Percentiles rank a stretch among this genome's conserved stretches.
Conservation (phyloP, 2,888 invertebrate species). For the Yponomeuta evonymella region DNA sequence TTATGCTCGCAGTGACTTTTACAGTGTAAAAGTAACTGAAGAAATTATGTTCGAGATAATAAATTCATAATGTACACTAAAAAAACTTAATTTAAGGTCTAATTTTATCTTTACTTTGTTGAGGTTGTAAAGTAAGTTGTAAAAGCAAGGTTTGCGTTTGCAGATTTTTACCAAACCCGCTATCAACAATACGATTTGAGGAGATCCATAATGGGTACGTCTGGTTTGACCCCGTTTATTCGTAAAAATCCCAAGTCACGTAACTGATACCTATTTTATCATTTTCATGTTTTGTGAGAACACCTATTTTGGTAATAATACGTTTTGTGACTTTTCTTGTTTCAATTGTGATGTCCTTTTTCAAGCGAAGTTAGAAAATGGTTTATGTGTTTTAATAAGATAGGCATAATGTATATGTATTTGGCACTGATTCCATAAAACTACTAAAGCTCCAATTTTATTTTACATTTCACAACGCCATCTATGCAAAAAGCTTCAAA, state of each 20-base stretch:
- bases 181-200: constrained; percentile 50
- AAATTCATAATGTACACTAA: too few relatives aligned
- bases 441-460: neutral
- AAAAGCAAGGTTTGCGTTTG: constrained; percentile 29
- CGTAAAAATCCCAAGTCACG: too few relatives aligned
- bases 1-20: too few relatives aligned
- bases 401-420: too few relatives aligned
- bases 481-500: neutral
- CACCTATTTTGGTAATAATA: neutral
- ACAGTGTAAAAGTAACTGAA: too few relatives aligned
- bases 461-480: neutral
- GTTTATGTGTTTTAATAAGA: too few relatives aligned
- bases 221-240: constrained; percentile 24
- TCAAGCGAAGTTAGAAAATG: too few relatives aligned
- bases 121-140: too few relatives aligned
- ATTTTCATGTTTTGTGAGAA: neutral
- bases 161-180: constrained; percentile 55
- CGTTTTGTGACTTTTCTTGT: neutral
- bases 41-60: too few relatives aligned
- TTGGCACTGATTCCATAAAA: neutral
- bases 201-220: constrained; percentile 61
- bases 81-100: too few relatives aligned
- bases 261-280: neutral
- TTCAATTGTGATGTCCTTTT: neutral
- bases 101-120: too few relatives aligned